Conservation (phyloP, 2,888 invertebrate genomes). For the Tenthredo notha region DNA sequence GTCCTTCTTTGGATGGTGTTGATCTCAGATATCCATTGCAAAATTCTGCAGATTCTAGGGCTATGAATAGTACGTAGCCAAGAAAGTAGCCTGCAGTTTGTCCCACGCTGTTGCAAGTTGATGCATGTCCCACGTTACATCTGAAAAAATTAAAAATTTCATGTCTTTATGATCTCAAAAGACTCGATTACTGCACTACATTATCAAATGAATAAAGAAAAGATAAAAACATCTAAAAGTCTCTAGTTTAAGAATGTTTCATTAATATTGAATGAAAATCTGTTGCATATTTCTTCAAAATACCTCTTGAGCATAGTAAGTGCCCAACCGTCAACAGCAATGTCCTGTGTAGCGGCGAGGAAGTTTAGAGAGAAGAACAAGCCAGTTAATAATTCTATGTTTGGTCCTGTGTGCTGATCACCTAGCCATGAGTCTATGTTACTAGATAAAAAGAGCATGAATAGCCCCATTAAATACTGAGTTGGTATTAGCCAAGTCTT, state of each 20-base stretch:
- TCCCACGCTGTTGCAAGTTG: conserved; percentile 99
- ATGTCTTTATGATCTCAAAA: background rate
- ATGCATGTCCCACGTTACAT: conserved; percentile 97
- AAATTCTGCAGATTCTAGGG: conserved; percentile 96
- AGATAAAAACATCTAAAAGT: background rate
- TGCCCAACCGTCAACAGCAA: conserved; percentile 99
- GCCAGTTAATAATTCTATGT: conserved; percentile 89
- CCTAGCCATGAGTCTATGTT: conserved; percentile 90
- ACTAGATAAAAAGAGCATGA: conserved; percentile 93
- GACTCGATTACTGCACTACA: background rate
- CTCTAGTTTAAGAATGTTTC: background rate
- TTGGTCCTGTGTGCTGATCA: conserved; percentile 81
- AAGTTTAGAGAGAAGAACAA: conserved; percentile 96
- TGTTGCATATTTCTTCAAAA: background rate
- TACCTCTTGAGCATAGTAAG: conserved; percentile 97
- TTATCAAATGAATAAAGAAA: background rate
- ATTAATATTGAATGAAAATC: background rate
- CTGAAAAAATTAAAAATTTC: conserved; percentile 77
- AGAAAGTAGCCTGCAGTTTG: conserved; percentile 99
- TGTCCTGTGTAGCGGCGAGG: conserved; percentile 99
- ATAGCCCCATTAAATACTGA: conserved; percentile 93
- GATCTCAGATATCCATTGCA: conserved; percentile 95
- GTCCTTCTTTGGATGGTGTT: conserved; percentile 85
- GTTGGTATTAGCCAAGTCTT: conserved; percentile 98
- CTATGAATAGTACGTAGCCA: conserved; percentile 97